A percentile compares a stretch with the other conserved stretches of the same genome.
phyloP scores from a whole-genome alignment of 2,888 invertebrate genomes.

The Phaonia tiefii region DNA sequence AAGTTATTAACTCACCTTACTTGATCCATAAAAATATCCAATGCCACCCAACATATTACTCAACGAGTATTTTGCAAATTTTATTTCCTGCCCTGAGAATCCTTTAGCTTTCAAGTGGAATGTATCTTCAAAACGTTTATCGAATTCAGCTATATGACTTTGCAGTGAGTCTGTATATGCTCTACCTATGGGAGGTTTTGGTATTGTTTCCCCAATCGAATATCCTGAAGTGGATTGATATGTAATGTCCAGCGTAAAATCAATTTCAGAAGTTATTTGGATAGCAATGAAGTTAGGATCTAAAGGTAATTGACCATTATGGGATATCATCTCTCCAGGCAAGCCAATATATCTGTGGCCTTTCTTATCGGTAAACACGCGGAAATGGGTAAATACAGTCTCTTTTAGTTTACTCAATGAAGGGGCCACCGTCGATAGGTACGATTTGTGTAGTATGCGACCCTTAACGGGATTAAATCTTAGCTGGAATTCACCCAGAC shows the following conservation, averaged over 20 bases:
- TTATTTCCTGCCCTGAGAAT: constrained; percentile 84
- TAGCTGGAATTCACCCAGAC: constrained; percentile 88
- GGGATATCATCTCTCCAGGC: constrained; percentile 83
- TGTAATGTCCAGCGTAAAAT: constrained; percentile 91
- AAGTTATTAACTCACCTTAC: constrained; percentile 65
- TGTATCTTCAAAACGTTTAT: constrained; percentile 89
- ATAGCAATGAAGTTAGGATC: constrained; percentile 89
- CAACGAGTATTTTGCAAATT: constrained; percentile 90
- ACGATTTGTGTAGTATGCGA: constrained; percentile 86
- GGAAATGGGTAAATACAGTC: constrained; percentile 87
- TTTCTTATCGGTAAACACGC: constrained; percentile 82
- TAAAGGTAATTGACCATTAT: constrained; percentile 83
- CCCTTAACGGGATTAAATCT: constrained; percentile 81
- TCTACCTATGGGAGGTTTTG: constrained; percentile 83
- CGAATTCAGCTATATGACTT: constrained; percentile 85
- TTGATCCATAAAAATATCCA: constrained; percentile 95
- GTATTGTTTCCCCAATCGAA: constrained; percentile 79
- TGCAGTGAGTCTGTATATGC: constrained; percentile 85
- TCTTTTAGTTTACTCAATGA: constrained; percentile 88
- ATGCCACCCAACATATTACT: constrained; percentile 98
- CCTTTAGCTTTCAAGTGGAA: constrained; percentile 89
- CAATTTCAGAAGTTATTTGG: constrained; percentile 89
- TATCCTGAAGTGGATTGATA: constrained; percentile 89
- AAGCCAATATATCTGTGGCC: constrained; percentile 83
- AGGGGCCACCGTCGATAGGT: constrained; percentile 86